A percentile compares a stretch with the other conserved stretches of the same genome.
These are phyloP conservation scores for Megaleporinus macrocephalus DNA, from an alignment of 2,113 vertebrate species.

Conservation along the genomic window DNA sequence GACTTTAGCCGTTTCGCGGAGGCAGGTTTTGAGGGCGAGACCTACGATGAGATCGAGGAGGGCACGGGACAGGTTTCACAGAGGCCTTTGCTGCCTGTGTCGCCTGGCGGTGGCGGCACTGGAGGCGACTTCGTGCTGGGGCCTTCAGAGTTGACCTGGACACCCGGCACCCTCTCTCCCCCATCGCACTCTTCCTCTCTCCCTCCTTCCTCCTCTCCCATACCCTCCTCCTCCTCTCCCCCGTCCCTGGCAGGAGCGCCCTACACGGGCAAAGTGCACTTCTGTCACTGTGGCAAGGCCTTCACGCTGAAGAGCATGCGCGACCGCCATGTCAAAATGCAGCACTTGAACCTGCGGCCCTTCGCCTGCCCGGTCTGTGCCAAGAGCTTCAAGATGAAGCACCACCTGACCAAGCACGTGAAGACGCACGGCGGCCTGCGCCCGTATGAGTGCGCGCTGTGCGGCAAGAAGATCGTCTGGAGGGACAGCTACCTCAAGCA, in stretches of 20 bases:
- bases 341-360: slow-evolving; percentile 93
- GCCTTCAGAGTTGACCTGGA: slow-evolving; percentile 66
- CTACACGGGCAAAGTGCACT: slow-evolving; percentile 83
- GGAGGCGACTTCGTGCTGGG: slow-evolving; percentile 61
- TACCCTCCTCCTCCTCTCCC: slow-evolving; percentile 68
- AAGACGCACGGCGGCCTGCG: slow-evolving; percentile 94
- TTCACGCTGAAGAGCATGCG: slow-evolving; percentile 95
- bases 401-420: slow-evolving; percentile 95
- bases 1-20: slow-evolving; percentile 68
- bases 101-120: slow-evolving; percentile 57
- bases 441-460: slow-evolving; percentile 87
- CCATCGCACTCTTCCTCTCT: slow-evolving; percentile 63
- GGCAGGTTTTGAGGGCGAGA: slow-evolving; percentile 63
- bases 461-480: slow-evolving; percentile 95
- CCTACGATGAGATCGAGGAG: slow-evolving; percentile 77
- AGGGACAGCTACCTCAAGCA: slow-evolving; percentile 93
- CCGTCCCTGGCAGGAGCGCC: slow-evolving; percentile 45
- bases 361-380: slow-evolving; percentile 91
- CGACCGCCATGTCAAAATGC: slow-evolving; percentile 94
- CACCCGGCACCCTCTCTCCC: slow-evolving; percentile 52
- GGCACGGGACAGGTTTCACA: slow-evolving; percentile 78
- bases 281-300: slow-evolving; percentile 94
- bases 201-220: slow-evolving; percentile 72
- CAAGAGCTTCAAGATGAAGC: slow-evolving; percentile 98
- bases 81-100: slow-evolving; percentile 71